Conservation (phyloP, 2,888 invertebrate species). For the Ernsta delagoae region DNA sequence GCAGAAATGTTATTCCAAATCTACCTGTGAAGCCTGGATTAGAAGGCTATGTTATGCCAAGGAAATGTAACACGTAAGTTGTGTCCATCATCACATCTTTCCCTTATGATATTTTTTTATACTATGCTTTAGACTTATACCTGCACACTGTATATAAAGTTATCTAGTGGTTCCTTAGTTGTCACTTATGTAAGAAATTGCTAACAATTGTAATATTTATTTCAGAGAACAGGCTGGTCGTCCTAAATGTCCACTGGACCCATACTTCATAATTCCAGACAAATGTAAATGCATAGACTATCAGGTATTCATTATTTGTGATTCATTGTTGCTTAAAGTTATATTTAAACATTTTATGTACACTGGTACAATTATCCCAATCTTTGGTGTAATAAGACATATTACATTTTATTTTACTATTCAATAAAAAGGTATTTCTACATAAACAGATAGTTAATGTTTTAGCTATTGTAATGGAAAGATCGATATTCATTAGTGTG, state of each 20-base stretch:
- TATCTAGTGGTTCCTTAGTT: too few relatives aligned
- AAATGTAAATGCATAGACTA: conserved; percentile 99
- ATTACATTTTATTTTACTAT: too few relatives aligned
- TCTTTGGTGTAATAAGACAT: too few relatives aligned
- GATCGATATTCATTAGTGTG: too few relatives aligned
- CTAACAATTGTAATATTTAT: conserved; percentile 41
- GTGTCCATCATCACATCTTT: too few relatives aligned
- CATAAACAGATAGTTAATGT: too few relatives aligned
- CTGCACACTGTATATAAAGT: too few relatives aligned
- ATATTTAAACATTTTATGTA: too few relatives aligned
- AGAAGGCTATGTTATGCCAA: conserved; percentile 97
- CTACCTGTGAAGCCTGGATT: conserved; percentile 96
- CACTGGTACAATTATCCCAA: too few relatives aligned
- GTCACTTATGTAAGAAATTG: not conserved
- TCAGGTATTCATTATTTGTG: conserved; percentile 83
- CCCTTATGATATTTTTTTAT: not conserved
- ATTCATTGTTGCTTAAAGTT: too few relatives aligned
- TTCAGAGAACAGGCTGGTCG: conserved; percentile 95
- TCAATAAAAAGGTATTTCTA: too few relatives aligned
- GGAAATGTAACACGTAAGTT: conserved; percentile 95
- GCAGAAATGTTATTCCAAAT: conserved; percentile 95
- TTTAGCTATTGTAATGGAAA: too few relatives aligned
- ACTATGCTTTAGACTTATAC: not conserved
- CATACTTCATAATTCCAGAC: conserved; percentile 99
- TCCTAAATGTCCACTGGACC: conserved; percentile 97